Evolutionary conservation across 2,113 vertebrate genomes (phyloP), one percentile per base, ranked within the genome.

Genomic region (Brevimyrus niger): DNA sequence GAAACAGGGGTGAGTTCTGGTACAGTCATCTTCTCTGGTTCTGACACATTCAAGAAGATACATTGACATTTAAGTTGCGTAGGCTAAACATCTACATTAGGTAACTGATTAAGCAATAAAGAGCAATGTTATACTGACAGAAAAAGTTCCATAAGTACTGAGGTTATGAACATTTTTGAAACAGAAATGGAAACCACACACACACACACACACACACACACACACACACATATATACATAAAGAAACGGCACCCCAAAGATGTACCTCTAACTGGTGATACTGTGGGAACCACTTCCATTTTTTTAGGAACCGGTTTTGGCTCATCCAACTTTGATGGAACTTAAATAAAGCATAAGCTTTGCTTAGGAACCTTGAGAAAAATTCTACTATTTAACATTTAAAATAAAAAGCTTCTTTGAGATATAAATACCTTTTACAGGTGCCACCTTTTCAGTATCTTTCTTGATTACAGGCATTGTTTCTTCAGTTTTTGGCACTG

Each of bases 11-110:
- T 53, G 27, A 86, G 27, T 86, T 86, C 85, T 31, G 85, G 47
- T 51, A 86, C 4, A 86, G n/a, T 31, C 85, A 17, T 86, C 85
- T 86, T 53, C 85, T 86, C 48, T 53, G 85, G 48, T 51, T 86
- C 85, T 51, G 46, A 51, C 48, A 50, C 85, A 51, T 51, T 19
- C 48, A 86, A 86, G 85, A 51, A 86, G 42, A 86, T 35, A 31
- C 11, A 86, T 31, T 51, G 27, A 86, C 85, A 47, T 85, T 85
- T 80, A 38, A 80, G 73, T 38, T 42, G 61, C 10, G 1, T 69
- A 19, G 23, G 47, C 42, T 23, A 85, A 1, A 85, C 21, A 48
- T 42, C 46, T 47, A n/a, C n/a, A n/a, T n/a, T n/a, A 47, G 23
- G 46, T n/a, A 48, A 48, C 44, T 69, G 27, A 83, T 23, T 9